Evolutionary conservation across 2,797 vertebrate species (phyloP).

Genomic region (Danio choprae): DNA sequence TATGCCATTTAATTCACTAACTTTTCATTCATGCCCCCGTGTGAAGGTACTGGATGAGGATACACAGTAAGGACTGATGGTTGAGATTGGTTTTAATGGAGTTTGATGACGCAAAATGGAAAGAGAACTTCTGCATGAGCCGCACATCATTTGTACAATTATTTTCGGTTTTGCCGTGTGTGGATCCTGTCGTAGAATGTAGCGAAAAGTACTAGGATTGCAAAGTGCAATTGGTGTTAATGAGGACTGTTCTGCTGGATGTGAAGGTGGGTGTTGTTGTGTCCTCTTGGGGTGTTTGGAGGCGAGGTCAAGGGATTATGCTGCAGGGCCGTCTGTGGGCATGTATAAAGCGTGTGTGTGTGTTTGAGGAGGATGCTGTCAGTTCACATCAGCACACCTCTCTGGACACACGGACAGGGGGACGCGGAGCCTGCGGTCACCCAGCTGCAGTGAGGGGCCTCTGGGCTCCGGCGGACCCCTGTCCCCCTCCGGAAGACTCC

Average conservation of each 20-base stretch:
- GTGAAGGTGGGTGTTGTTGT: background rate
- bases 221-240: background rate
- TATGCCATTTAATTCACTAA: too few relatives aligned
- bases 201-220: background rate
- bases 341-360: background rate
- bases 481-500: background rate
- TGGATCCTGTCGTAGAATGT: background rate
- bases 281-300: background rate
- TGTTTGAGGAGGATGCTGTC: slow-evolving; percentile 48
- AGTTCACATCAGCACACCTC: slow-evolving; percentile 53
- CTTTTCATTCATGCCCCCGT: too few relatives aligned
- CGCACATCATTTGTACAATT: too few relatives aligned
- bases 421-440: slow-evolving; percentile 8
- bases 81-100: too few relatives aligned
- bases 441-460: slow-evolving; percentile 53
- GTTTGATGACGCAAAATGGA: too few relatives aligned
- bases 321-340: slow-evolving; percentile 6
- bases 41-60: too few relatives aligned
- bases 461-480: background rate
- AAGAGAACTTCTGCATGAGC: too few relatives aligned
- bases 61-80: too few relatives aligned
- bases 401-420: slow-evolving; percentile 27
- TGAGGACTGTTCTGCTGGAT: slow-evolving; percentile 20
- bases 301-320: slow-evolving; percentile 22
- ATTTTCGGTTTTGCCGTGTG: too few relatives aligned